phyloP scores from a whole-genome alignment of 1,140 invertebrate genomes.

The Ditylenchus dipsaci region DNA sequence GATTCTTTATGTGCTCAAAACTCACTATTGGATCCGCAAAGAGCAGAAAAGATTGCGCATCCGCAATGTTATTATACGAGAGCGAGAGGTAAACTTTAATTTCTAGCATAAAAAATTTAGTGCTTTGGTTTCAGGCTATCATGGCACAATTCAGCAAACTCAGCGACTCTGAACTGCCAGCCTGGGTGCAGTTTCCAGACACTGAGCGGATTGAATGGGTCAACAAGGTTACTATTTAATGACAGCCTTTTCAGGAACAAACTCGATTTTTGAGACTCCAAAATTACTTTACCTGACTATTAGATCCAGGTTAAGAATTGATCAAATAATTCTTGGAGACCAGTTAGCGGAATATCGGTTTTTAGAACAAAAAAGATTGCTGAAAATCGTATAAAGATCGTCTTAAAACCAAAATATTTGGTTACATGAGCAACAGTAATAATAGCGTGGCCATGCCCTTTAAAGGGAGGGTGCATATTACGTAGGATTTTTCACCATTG shows the following conservation, averaged over 20 bases:
- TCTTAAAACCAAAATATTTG: too few species aligned
- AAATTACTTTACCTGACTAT: neutral
- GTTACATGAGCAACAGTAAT: too few species aligned
- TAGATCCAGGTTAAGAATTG: neutral
- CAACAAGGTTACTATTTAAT: constrained; percentile 47
- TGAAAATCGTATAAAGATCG: too few species aligned
- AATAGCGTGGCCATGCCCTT: too few species aligned
- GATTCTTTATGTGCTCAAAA: constrained; percentile 36
- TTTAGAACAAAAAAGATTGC: too few species aligned
- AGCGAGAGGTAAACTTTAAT: constrained; percentile 12
- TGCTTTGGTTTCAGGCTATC: constrained; percentile 18
- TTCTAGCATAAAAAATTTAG: neutral
- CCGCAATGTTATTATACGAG: constrained; percentile 20
- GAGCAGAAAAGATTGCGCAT: constrained; percentile 40
- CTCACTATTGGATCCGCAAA: constrained; percentile 38
- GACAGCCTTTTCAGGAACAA: too few species aligned
- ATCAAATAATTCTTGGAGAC: neutral
- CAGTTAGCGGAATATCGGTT: too few species aligned
- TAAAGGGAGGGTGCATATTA: neutral
- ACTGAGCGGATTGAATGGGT: constrained; percentile 57
- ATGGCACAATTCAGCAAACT: constrained; percentile 46
- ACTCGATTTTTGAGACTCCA: neutral
- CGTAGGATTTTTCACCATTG: too few species aligned
- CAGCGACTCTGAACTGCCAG: constrained; percentile 45
- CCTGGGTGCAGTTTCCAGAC: constrained; percentile 57